Evolutionary conservation across 2,797 vertebrate species (phyloP).

Genomic region (Arrhamphus sclerolepis): DNA sequence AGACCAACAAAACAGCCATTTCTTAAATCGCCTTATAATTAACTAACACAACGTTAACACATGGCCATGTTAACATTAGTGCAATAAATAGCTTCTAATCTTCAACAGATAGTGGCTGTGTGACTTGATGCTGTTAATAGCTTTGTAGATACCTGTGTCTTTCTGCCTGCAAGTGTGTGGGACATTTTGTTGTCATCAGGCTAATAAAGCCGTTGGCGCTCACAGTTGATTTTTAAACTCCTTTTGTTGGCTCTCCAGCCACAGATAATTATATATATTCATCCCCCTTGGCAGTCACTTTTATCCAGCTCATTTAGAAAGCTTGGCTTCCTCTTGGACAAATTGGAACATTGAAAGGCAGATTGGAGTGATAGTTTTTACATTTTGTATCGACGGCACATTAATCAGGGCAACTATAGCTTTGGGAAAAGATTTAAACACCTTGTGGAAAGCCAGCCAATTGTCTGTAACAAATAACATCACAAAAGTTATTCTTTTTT

Average conservation of each 20-base stretch:
- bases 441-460: conserved; percentile 19
- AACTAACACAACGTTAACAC: conserved; percentile 64
- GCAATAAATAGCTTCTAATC: conserved; percentile 66
- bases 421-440: conserved; percentile 49
- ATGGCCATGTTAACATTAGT: conserved; percentile 67
- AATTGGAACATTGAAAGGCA: conserved; percentile 74
- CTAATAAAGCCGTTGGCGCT: conserved; percentile 72
- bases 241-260: conserved; percentile 68
- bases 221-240: conserved; percentile 69
- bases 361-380: conserved; percentile 72
- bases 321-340: conserved; percentile 68
- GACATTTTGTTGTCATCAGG: conserved; percentile 64
- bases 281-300: conserved; percentile 72
- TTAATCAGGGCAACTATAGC: conserved; percentile 62
- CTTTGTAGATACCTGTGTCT: conserved; percentile 63
- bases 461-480: conserved; percentile 43
- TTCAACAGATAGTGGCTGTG: conserved; percentile 51
- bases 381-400: conserved; percentile 67
- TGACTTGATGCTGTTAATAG: conserved; percentile 49
- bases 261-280: conserved; percentile 78
- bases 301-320: conserved; percentile 74
- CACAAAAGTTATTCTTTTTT: conserved; percentile 36
- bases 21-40: conserved; percentile 68
- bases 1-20: conserved; percentile 66
- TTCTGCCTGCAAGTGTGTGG: conserved; percentile 35